phyloP scores from a whole-genome alignment of 2,113 vertebrate genomes.

The Ageneiosus marmoratus region DNA sequence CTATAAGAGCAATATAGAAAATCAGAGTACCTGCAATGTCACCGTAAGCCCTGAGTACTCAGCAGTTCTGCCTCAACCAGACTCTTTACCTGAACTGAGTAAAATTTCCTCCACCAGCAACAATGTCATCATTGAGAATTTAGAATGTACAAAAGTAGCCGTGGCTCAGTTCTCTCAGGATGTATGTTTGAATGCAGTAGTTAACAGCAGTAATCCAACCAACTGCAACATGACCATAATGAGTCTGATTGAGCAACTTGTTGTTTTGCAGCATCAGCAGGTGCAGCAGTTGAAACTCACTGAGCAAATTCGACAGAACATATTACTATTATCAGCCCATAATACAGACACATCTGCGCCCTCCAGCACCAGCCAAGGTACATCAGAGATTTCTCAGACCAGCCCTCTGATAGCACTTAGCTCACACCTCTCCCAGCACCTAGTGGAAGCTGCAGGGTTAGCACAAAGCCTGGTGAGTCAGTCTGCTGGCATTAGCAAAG shows the following conservation, averaged over 20 bases:
- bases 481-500: slow-evolving; percentile 91
- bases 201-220: slow-evolving; percentile 54
- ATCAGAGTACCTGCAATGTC: slow-evolving; percentile 68
- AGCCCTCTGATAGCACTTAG: slow-evolving; percentile 93
- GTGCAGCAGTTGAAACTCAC: slow-evolving; percentile 97
- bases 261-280: slow-evolving; percentile 95
- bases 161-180: slow-evolving; percentile 97
- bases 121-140: slow-evolving; percentile 97
- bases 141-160: slow-evolving; percentile 98
- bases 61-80: slow-evolving; percentile 84
- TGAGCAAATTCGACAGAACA: slow-evolving; percentile 96
- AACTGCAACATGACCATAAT: slow-evolving; percentile 73
- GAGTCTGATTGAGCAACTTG: slow-evolving; percentile 93
- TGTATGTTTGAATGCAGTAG: slow-evolving; percentile 78
- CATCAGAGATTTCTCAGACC: slow-evolving; percentile 81
- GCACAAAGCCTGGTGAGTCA: slow-evolving; percentile 97
- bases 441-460: slow-evolving; percentile 94
- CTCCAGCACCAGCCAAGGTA: slow-evolving; percentile 81
- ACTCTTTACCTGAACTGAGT: slow-evolving; percentile 87
- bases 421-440: slow-evolving; percentile 97
- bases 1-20: slow-evolving; percentile 10
- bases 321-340: slow-evolving; percentile 90
- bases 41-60: slow-evolving; percentile 78
- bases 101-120: slow-evolving; percentile 94
- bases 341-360: slow-evolving; percentile 84